A percentile compares a stretch with the other conserved stretches of the same genome.
Conservation (phyloP, 2,888 invertebrate species). For the Cerastis rubricosa region DNA sequence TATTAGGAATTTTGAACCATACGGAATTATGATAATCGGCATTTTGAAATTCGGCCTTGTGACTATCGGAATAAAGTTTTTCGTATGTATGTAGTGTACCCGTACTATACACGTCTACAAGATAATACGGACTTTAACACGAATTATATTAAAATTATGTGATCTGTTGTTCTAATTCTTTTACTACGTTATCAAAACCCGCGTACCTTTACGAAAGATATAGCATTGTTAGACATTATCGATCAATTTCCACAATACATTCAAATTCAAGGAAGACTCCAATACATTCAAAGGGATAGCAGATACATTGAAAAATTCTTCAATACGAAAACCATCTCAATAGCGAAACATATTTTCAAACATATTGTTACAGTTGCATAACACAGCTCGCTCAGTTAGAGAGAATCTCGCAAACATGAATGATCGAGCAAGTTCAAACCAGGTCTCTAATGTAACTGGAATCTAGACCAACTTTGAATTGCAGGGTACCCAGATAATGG, state of each 20-base stretch:
- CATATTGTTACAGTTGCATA: conserved; percentile 44
- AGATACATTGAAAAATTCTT: conserved; percentile 18
- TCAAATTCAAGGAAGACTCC: conserved; percentile 2
- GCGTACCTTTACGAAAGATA: neutral
- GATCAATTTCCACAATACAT: neutral
- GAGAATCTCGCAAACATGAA: conserved; percentile 54
- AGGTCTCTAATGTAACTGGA: conserved; percentile 54
- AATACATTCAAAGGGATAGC: neutral
- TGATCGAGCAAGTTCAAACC: conserved; percentile 59
- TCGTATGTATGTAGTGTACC: too few relatives aligned
- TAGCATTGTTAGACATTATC: neutral
- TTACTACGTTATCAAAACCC: neutral
- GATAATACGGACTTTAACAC: neutral
- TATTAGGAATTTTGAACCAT: too few relatives aligned
- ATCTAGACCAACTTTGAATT: conserved; percentile 63
- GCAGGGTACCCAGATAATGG: conserved; percentile 58
- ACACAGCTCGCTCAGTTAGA: conserved; percentile 42
- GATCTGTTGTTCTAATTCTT: too few relatives aligned
- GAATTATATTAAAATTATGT: neutral
- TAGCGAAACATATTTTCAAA: conserved; percentile 12
- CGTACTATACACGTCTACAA: neutral
- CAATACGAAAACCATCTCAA: conserved; percentile 3
- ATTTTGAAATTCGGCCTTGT: too few relatives aligned
- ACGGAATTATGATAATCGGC: too few relatives aligned
- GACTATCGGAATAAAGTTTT: too few relatives aligned